Conservation (phyloP, 1,140 invertebrate species). For the Brachionus angularis region DNA sequence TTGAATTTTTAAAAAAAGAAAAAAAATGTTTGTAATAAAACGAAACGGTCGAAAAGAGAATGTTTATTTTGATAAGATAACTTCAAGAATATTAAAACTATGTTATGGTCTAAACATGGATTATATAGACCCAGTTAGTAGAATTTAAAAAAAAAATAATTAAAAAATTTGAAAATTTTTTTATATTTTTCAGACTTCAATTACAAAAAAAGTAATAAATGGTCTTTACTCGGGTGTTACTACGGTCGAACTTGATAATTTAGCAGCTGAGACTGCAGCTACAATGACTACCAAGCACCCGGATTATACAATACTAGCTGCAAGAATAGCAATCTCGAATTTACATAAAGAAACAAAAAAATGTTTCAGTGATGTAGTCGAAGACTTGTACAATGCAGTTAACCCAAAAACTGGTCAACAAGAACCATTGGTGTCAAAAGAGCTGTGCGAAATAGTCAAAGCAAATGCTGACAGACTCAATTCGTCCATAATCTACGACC, state of each 20-base stretch:
- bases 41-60: slow-evolving; percentile 80
- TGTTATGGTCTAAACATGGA: slow-evolving; percentile 93
- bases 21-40: slow-evolving; percentile 59
- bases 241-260: slow-evolving; percentile 90
- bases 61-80: slow-evolving; percentile 96
- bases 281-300: slow-evolving; percentile 92
- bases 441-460: slow-evolving; percentile 76
- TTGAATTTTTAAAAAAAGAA: not conserved
- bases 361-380: slow-evolving; percentile 72
- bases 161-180: slow-evolving; percentile 47
- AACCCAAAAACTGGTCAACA: slow-evolving; percentile 68
- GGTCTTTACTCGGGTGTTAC: slow-evolving; percentile 92
- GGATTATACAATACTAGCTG: slow-evolving; percentile 91
- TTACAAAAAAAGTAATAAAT: slow-evolving; percentile 69
- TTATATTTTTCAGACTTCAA: too few relatives aligned
- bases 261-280: slow-evolving; percentile 92
- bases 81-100: slow-evolving; percentile 84
- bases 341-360: slow-evolving; percentile 80
- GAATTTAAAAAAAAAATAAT: slow-evolving; percentile 55
- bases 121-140: slow-evolving; percentile 90
- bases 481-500: slow-evolving; percentile 93
- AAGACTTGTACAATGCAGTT: slow-evolving; percentile 73
- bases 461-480: slow-evolving; percentile 81
- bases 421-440: slow-evolving; percentile 78
- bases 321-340: slow-evolving; percentile 91